These are phyloP conservation scores for Andrena bucephala DNA, from an alignment of 2,888 invertebrate genomes.

Conservation along the genomic window DNA sequence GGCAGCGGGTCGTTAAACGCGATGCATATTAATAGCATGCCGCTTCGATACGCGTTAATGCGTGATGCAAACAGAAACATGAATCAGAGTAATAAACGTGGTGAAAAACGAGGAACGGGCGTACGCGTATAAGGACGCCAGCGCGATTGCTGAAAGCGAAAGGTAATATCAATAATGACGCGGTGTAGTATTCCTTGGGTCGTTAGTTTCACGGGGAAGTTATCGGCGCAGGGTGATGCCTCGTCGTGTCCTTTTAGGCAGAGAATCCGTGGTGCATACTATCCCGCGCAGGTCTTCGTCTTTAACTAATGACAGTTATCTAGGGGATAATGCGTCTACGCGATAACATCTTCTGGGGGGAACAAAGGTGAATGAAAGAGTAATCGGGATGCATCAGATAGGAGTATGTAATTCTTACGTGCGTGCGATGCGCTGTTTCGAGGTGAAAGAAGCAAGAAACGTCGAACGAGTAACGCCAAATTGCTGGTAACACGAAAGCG, in stretches of 20 bases:
- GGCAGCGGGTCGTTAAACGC: slow-evolving; percentile 51
- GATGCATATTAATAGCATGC: slow-evolving; percentile 50
- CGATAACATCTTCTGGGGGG: slow-evolving; percentile 34
- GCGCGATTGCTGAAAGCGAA: slow-evolving; percentile 18
- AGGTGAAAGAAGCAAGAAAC: background rate
- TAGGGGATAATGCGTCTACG: slow-evolving; percentile 31
- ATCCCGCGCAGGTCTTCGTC: slow-evolving; percentile 31
- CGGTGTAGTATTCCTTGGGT: slow-evolving; percentile 6
- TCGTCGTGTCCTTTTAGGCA: slow-evolving; percentile 12
- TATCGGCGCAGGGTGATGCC: slow-evolving; percentile 1
- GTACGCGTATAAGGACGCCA: background rate
- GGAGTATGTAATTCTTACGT: slow-evolving; percentile 3
- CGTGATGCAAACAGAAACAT: slow-evolving; percentile 32
- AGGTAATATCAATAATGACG: slow-evolving; percentile 20
- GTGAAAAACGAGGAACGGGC: slow-evolving; percentile 23
- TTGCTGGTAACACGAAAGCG: slow-evolving; percentile 7
- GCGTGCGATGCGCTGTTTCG: background rate
- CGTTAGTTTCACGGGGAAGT: slow-evolving; percentile 24
- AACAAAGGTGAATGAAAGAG: slow-evolving; percentile 47
- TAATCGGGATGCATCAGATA: slow-evolving; percentile 34
- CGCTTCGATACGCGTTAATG: slow-evolving; percentile 51
- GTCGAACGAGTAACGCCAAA: background rate
- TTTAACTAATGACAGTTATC: slow-evolving; percentile 60
- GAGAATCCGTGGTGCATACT: background rate
- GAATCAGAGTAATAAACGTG: slow-evolving; percentile 50